Evolutionary conservation across 2,113 vertebrate species (phyloP).

Genomic region (Silurus meridionalis): DNA sequence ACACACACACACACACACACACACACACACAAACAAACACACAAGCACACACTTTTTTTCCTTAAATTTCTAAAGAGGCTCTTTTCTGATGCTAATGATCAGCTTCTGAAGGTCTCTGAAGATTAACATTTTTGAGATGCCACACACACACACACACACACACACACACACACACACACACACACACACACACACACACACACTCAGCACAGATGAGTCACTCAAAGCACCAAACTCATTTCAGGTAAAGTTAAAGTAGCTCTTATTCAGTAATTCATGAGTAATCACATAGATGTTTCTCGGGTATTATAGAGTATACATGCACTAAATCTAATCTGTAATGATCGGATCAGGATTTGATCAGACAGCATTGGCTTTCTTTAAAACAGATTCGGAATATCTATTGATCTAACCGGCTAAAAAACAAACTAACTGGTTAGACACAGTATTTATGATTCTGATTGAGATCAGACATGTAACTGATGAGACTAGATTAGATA

Average conservation of each 20-base stretch:
- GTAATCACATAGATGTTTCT: not conserved
- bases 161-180: not conserved
- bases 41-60: not conserved
- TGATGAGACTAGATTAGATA: slow-evolving; percentile 1
- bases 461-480: not conserved
- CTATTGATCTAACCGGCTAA: no score
- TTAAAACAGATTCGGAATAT: not conserved
- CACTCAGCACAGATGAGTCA: not conserved
- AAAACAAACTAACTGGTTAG: not conserved
- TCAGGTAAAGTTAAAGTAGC: not conserved
- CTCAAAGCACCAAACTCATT: not conserved
- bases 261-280: not conserved
- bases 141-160: not conserved
- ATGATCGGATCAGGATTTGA: not conserved
- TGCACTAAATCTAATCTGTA: not conserved
- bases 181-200: not conserved
- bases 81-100: not conserved
- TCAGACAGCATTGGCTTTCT: not conserved
- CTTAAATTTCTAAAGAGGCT: not conserved
- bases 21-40: not conserved
- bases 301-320: not conserved
- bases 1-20: not conserved
- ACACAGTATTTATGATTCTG: not conserved
- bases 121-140: not conserved
- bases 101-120: not conserved